A percentile compares a stretch with the other conserved stretches of the same genome.
Conservation (phyloP, 1,140 invertebrate genomes). For the Rhagoletis pomonella region DNA sequence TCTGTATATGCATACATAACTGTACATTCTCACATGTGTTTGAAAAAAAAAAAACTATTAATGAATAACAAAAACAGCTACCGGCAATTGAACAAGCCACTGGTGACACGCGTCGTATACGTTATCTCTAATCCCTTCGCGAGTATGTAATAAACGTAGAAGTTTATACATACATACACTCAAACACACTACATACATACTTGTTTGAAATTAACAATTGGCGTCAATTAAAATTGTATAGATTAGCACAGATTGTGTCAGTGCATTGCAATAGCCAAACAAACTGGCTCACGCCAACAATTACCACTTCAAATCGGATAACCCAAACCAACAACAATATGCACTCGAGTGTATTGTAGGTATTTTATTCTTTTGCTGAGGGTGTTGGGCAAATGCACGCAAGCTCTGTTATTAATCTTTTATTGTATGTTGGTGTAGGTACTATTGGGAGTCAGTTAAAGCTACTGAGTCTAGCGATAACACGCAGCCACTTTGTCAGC, state of each 20-base stretch:
- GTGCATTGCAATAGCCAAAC: neutral
- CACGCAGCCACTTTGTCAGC: no score
- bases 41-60: no score
- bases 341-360: neutral
- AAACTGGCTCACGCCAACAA: constrained; percentile 19
- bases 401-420: no score
- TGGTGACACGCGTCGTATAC: constrained; percentile 5
- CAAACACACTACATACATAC: neutral
- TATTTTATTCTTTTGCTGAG: neutral
- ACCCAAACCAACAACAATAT: neutral
- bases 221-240: constrained; percentile 19
- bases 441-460: neutral
- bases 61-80: neutral
- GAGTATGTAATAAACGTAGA: no score
- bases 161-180: neutral
- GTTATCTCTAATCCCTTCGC: neutral
- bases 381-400: no score
- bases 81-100: neutral
- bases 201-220: neutral
- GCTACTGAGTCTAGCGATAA: no score
- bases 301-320: neutral
- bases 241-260: neutral
- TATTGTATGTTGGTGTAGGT: neutral
- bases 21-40: no score
- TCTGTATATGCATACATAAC: no score